Conservation (phyloP, 2,888 invertebrate genomes). For the Xestia rhomboidea region DNA sequence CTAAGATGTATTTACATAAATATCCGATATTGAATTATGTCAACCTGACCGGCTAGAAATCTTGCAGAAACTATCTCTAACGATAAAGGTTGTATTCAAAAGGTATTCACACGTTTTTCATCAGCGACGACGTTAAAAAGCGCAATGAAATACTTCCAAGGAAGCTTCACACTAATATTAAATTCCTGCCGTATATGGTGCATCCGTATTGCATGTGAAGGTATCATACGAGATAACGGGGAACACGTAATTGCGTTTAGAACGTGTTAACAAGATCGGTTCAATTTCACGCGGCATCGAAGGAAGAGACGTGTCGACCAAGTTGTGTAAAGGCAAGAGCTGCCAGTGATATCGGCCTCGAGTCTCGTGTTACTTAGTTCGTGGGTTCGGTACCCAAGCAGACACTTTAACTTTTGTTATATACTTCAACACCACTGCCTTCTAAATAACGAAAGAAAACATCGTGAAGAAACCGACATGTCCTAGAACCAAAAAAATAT, state of each 20-base stretch:
- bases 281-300: neutral
- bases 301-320: neutral
- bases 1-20: neutral
- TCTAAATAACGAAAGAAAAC: no score
- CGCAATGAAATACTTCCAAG: constrained; percentile 33
- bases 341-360: neutral
- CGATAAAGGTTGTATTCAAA: neutral
- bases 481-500: no score
- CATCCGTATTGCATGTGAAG: constrained; percentile 11
- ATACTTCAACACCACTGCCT: neutral
- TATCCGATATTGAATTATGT: neutral
- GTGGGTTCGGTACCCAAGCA: no score
- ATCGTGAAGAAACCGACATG: no score
- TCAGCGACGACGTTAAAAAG: neutral
- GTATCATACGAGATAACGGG: constrained; percentile 18
- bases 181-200: constrained; percentile 33
- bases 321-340: neutral
- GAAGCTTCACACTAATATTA: constrained; percentile 37
- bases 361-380: no score
- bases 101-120: neutral
- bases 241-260: constrained; percentile 24
- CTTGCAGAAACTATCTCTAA: neutral
- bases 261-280: neutral
- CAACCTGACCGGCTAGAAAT: neutral
- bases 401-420: neutral